These are phyloP conservation scores for Eira barbara DNA, from an alignment of 2,113 vertebrate species.

Conservation along the genomic window DNA sequence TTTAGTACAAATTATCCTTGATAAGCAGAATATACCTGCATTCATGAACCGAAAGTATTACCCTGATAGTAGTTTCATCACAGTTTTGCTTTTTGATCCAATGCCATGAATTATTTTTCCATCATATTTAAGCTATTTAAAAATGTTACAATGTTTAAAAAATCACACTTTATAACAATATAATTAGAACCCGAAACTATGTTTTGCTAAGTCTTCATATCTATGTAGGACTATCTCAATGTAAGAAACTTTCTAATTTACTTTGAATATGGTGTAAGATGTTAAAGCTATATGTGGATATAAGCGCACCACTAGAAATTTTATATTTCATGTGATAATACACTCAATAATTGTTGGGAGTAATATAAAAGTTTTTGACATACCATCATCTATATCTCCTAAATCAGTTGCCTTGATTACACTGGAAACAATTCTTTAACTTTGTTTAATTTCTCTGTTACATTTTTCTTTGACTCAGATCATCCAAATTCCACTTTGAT, in stretches of 20 bases:
- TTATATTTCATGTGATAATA: neutral
- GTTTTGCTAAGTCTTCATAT: constrained; percentile 2
- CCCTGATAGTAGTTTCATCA: neutral
- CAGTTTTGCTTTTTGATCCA: constrained; percentile 1
- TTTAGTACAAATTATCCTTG: neutral
- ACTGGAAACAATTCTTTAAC: constrained; percentile 34
- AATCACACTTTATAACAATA: neutral
- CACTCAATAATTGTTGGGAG: neutral
- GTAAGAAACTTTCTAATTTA: neutral
- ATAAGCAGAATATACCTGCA: neutral
- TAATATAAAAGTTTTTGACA: constrained; percentile 29
- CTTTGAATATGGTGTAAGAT: neutral
- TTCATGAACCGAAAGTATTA: neutral
- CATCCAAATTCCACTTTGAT: neutral
- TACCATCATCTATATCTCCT: neutral
- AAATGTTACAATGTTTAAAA: neutral
- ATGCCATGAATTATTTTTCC: constrained; percentile 3
- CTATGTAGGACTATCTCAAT: neutral
- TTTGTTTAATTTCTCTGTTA: constrained; percentile 4
- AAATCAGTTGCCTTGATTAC: neutral
- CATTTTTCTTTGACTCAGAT: constrained; percentile 25
- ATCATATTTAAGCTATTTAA: constrained; percentile 9
- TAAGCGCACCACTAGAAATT: neutral
- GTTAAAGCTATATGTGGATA: neutral
- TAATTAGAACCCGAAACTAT: constrained; percentile 2